phyloP scores from a whole-genome alignment of 2,113 vertebrate species.

The Hemicordylus capensis region DNA sequence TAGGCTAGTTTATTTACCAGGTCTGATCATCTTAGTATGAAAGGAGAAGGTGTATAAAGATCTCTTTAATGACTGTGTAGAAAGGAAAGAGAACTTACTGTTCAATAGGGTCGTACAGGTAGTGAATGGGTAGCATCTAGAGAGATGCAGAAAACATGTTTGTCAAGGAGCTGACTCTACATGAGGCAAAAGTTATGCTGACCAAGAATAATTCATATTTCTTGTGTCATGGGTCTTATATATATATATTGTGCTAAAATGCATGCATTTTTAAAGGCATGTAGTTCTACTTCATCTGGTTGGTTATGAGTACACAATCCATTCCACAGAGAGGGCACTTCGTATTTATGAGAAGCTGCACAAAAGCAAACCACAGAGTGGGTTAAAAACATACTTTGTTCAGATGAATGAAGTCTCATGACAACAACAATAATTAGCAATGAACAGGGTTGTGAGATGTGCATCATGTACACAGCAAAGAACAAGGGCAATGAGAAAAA shows the following conservation, averaged over 20 bases:
- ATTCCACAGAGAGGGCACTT: slow-evolving; percentile 25
- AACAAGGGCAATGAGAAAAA: slow-evolving; percentile 53
- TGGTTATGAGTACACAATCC: neutral
- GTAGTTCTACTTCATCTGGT: neutral
- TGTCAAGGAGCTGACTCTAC: neutral
- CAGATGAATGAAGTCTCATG: slow-evolving; percentile 8
- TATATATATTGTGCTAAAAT: no score
- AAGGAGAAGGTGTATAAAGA: neutral
- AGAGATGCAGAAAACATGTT: neutral
- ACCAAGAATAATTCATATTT: neutral
- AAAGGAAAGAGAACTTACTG: neutral
- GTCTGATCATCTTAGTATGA: neutral
- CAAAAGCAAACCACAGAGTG: slow-evolving; percentile 15
- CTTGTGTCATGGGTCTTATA: no score
- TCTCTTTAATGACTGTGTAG: neutral
- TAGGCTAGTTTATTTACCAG: neutral
- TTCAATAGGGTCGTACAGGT: neutral
- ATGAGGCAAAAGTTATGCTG: neutral
- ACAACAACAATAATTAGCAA: neutral
- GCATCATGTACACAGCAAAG: slow-evolving; percentile 14
- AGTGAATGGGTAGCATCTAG: neutral
- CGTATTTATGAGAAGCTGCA: slow-evolving; percentile 15
- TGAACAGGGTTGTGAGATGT: slow-evolving; percentile 22
- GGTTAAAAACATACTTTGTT: neutral
- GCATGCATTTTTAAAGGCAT: no score